Conservation (phyloP, 2,113 vertebrate species). For the Paraplagusia blochii region DNA sequence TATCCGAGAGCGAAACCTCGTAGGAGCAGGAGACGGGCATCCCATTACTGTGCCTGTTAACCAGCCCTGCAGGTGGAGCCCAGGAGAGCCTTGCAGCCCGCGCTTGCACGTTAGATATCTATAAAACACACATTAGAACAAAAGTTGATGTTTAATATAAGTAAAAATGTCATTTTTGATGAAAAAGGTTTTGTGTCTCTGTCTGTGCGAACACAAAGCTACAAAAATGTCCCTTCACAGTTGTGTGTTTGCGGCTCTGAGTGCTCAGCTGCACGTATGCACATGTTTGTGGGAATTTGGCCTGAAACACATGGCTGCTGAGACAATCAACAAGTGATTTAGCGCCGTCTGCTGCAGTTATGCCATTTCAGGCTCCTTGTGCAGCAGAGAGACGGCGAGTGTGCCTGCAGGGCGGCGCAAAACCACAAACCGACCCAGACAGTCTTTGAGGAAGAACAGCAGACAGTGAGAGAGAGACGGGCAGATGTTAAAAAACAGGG, state of each 20-base stretch:
- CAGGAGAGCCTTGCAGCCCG: slow-evolving; percentile 86
- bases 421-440: slow-evolving; percentile 37
- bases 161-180: too few species aligned
- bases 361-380: slow-evolving; percentile 24
- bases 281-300: slow-evolving; percentile 30
- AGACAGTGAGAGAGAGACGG: slow-evolving; percentile 2
- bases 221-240: background rate
- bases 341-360: slow-evolving; percentile 35
- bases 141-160: background rate
- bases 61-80: slow-evolving; percentile 83
- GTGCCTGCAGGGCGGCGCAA: slow-evolving; percentile 14
- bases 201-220: background rate
- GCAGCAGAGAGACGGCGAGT: slow-evolving; percentile 32
- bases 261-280: slow-evolving; percentile 6
- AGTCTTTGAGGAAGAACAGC: slow-evolving; percentile 28
- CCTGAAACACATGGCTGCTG: slow-evolving; percentile 13
- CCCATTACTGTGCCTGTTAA: slow-evolving; percentile 82
- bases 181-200: too few species aligned
- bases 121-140: background rate
- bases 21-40: slow-evolving; percentile 89
- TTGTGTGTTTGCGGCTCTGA: background rate
- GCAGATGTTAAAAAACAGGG: background rate
- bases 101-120: slow-evolving; percentile 92
- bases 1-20: slow-evolving; percentile 93
- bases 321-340: slow-evolving; percentile 42